Conservation (phyloP, 2,888 invertebrate genomes). For the Stictocephala bisonia region DNA sequence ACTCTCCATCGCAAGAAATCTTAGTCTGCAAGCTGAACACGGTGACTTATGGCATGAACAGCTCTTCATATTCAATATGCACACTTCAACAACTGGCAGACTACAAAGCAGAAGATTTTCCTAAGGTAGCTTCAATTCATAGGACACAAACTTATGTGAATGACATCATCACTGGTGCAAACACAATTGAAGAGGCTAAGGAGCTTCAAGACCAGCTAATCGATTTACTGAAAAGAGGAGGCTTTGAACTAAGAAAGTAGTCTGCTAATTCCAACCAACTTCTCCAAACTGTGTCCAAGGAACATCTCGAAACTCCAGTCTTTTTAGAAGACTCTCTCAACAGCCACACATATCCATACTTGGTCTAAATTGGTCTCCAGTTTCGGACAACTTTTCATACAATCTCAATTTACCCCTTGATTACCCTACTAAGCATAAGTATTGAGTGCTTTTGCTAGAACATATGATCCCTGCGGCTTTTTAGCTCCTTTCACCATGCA, state of each 20-base stretch:
- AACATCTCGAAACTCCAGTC: background rate
- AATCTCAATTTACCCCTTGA: background rate
- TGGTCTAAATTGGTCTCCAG: background rate
- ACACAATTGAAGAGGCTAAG: background rate
- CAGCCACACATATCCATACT: background rate
- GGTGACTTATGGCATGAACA: conserved; percentile 54
- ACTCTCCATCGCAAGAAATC: background rate
- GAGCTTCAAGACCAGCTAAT: background rate
- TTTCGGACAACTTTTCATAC: background rate
- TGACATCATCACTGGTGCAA: conserved; percentile 48
- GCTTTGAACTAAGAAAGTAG: conserved; percentile 44
- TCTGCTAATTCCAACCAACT: too few relatives aligned
- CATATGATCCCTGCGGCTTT: background rate
- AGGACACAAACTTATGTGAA: conserved; percentile 54
- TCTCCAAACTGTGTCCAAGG: background rate
- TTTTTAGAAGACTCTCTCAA: background rate
- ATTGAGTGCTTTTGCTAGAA: background rate
- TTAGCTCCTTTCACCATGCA: background rate
- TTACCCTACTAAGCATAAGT: background rate
- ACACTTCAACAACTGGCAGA: conserved; percentile 51
- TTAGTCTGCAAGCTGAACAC: conserved; percentile 51
- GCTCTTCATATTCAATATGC: conserved; percentile 52
- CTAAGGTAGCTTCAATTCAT: conserved; percentile 43
- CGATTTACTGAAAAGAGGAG: background rate
- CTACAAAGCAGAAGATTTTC: conserved; percentile 37